phyloP scores from a whole-genome alignment of 2,888 invertebrate genomes.

The Folsomia manolachei region DNA sequence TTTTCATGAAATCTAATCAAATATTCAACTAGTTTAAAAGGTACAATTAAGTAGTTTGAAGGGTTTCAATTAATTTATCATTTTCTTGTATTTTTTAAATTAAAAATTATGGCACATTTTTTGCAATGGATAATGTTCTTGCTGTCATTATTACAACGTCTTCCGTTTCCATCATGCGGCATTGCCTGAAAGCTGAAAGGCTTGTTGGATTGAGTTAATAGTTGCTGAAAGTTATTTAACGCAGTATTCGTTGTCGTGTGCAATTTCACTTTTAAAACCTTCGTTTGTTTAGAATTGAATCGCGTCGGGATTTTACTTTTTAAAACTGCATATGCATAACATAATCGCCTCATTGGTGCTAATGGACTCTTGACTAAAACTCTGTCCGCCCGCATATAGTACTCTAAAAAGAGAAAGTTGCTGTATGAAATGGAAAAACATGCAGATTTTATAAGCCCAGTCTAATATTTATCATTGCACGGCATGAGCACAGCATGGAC shows the following conservation, averaged over 20 bases:
- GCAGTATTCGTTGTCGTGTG: not conserved
- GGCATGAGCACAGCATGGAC: too few species aligned
- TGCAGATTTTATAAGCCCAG: not conserved
- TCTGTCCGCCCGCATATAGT: too few species aligned
- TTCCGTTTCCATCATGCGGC: not conserved
- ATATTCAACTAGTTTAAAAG: too few species aligned
- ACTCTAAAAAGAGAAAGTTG: slow-evolving; percentile 3
- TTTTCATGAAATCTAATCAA: too few species aligned
- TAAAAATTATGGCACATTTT: too few species aligned
- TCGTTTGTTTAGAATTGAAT: not conserved
- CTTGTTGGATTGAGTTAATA: too few species aligned
- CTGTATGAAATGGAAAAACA: not conserved
- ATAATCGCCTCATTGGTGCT: not conserved
- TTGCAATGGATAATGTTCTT: too few species aligned
- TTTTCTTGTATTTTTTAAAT: too few species aligned
- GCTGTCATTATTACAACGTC: too few species aligned
- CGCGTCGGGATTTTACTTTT: slow-evolving; percentile 3
- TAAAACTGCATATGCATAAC: not conserved
- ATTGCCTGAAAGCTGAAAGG: not conserved
- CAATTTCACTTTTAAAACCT: slow-evolving; percentile 4
- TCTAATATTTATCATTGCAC: not conserved
- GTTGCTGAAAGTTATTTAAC: not conserved
- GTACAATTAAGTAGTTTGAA: too few species aligned
- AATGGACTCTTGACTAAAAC: not conserved
- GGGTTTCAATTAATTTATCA: too few species aligned